Evolutionary conservation across 2,888 invertebrate species (phyloP).

Genomic region (Enchytraeus crypticus): DNA sequence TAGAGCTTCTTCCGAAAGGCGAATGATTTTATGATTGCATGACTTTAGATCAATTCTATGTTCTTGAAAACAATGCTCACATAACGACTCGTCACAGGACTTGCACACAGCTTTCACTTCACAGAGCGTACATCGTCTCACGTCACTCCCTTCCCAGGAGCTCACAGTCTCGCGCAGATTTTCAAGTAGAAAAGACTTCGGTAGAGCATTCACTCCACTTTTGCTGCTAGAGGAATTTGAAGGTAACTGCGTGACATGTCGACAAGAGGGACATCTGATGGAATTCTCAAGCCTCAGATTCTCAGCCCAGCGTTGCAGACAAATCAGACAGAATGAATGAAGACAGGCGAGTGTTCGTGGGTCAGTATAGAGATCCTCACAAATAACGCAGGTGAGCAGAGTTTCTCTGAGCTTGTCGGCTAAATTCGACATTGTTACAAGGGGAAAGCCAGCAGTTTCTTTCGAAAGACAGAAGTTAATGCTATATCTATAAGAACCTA

Average conservation of each 20-base stretch:
- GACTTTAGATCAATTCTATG: background rate
- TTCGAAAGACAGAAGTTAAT: too few relatives aligned
- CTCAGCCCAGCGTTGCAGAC: conserved; percentile 32
- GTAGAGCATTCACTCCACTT: background rate
- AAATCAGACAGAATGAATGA: conserved; percentile 43
- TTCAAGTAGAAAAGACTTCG: background rate
- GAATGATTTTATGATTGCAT: background rate
- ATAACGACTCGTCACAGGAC: background rate
- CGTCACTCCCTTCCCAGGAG: background rate
- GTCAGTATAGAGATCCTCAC: conserved; percentile 40
- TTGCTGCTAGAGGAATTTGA: background rate
- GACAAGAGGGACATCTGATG: background rate
- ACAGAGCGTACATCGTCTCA: background rate
- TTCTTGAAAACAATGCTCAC: background rate
- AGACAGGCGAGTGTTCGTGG: conserved; percentile 43
- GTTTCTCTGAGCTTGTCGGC: conserved; percentile 5
- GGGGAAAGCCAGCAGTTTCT: too few relatives aligned
- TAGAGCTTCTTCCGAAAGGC: background rate
- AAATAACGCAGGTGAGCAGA: conserved; percentile 36
- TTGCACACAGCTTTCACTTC: background rate
- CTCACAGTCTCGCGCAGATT: background rate
- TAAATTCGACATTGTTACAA: too few relatives aligned
- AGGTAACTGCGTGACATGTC: background rate
- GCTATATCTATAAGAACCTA: too few relatives aligned
- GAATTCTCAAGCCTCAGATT: background rate